Base-by-base conservation (phyloP, 23 tunicate species). In the Trididemnum miniatum region DNA sequence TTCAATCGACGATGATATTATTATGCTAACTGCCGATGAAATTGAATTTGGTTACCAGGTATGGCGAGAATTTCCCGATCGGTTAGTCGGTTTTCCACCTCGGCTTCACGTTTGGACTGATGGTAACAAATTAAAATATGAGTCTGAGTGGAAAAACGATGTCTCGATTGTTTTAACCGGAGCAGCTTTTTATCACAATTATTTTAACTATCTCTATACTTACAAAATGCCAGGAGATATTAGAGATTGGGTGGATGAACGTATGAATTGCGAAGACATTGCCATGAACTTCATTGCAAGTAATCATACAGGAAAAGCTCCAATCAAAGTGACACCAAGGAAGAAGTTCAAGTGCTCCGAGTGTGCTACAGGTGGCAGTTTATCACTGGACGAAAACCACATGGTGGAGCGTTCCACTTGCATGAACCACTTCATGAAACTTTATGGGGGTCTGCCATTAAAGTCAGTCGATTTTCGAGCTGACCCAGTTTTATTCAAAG, bases 181-280 rank as follows among this genome's bases (percentile, higher is more conserved):
- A 0, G 99, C 99, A 29, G 91, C 99, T 2, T 95, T 95, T 66
- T 95, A 95, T 44, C 99, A 95, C 78, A 95, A 95, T 37, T 95
- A 95, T 52, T 95, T 80, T 81, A 89, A 89, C 52, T 69, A 95
- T 71, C 65, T 89, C 51, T 95, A 90, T 76, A 77, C 87, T 52
- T 71, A 95, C 73, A 83, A 85, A 80, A 92, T 92, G 97, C 97
- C 95, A 57, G 96, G 85, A 24, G 89, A 80, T 12, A 82, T 95
- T n/a, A 36, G 65, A 25, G 88, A 86, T 60, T 95, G 96, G 85
- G 99, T 95, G 35, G 96, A 95, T 50, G 85, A 81, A 20, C 99
- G 90, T 62, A 95, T 95, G 99, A 95, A 95, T 65, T 95, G 99
- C 57, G 99, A 95, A 82, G 99, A 95, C 66, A 95, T 92, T 32